Evolutionary conservation across 2,797 vertebrate genomes (phyloP), one percentile per base, ranked within the genome.

Genomic region (Morelia viridis): DNA sequence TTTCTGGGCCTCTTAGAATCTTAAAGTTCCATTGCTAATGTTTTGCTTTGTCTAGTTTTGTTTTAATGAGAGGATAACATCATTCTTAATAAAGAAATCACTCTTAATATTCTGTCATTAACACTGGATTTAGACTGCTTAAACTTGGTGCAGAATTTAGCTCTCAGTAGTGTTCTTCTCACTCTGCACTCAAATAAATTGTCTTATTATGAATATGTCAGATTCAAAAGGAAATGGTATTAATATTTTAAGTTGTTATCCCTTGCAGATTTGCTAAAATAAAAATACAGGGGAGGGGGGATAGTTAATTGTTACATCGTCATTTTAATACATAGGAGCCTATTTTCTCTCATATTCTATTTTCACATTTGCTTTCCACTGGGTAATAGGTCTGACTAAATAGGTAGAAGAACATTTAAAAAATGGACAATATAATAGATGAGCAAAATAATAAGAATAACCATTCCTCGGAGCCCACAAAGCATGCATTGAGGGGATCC

Each of bases 181-280:
- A 93, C 80, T 61, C 85, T 85, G 76, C 3, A 0, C 93, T 96
- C 93, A 94, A 89, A 93, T 94, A 94, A 95, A 94, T 96, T 92
- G n/a, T 4, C 91, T 94, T 94, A 90, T 89, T 83, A 91, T 95
- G 92, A 94, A 93, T 93, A 90, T 85, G 87, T 13, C 61, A 93
- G 41, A 1, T 91, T 92, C 89, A 89, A 85, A 88, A 92, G 92
- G 92, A 93, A 93, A 92, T 53, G 31, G 58, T 83, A 58, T 61
- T 92, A 56, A 6, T 9, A 10, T 56, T 65, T 85, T 35, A 61
- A 71, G 53, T 46, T 46, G 60, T 26, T 58, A n/a, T 35, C 4
- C 2, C 89, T 89, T 41, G n/a, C 68, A 88, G 85, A 53, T 87
- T 31, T 1, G 35, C 31, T 89, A 3, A 53, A 4, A 24, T 89